These are phyloP conservation scores for Hipparchia sbordonii DNA, from an alignment of 2,888 invertebrate species.

Conservation along the genomic window DNA sequence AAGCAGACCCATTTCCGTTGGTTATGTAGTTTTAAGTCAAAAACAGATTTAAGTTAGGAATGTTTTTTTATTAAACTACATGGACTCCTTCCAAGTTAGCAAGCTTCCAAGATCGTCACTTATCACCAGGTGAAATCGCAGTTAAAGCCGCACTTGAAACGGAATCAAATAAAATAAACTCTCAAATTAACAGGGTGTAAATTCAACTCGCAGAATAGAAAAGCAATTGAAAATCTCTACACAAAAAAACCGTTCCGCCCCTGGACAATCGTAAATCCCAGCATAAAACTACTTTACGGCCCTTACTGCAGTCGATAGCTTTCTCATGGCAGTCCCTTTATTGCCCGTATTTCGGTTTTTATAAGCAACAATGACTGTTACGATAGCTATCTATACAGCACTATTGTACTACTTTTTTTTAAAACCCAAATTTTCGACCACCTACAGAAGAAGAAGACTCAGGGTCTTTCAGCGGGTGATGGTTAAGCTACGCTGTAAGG, in stretches of 20 bases:
- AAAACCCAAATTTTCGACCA: background rate
- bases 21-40: no score
- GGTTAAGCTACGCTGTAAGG: no score
- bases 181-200: constrained; percentile 3
- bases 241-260: constrained; percentile 33
- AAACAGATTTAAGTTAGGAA: no score
- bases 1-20: no score
- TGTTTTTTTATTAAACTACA: no score
- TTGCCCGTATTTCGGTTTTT: constrained; percentile 30
- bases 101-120: no score
- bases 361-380: constrained; percentile 18
- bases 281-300: constrained; percentile 41
- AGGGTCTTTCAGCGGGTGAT: no score
- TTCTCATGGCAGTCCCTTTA: constrained; percentile 21
- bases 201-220: constrained; percentile 13
- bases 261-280: constrained; percentile 41
- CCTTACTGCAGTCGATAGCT: constrained; percentile 23
- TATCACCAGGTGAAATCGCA: no score
- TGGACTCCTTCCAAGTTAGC: no score
- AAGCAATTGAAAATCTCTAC: constrained; percentile 23
- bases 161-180: no score
- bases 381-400: constrained; percentile 4
- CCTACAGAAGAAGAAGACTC: no score
- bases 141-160: no score
- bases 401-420: background rate